A percentile compares a stretch with the other conserved stretches of the same genome.
These are phyloP conservation scores for Oxyura jamaicensis DNA, from an alignment of 2,113 vertebrate genomes.

Conservation along the genomic window DNA sequence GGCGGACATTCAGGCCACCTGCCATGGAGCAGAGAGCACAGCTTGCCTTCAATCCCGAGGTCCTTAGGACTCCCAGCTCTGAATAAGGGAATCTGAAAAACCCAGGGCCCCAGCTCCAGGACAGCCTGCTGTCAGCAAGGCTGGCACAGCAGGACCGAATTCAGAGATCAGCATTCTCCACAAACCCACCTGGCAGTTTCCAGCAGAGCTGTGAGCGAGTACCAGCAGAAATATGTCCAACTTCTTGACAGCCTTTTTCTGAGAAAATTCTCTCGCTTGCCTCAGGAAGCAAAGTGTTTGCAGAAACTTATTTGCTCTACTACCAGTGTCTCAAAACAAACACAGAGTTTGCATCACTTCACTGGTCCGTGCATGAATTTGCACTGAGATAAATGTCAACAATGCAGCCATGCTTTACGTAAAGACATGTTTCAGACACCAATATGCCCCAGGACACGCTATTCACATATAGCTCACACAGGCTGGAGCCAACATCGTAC, in stretches of 20 bases:
- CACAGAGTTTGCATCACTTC: background rate
- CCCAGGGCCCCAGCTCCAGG: fast-evolving
- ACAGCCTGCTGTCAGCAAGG: background rate
- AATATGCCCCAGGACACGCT: background rate
- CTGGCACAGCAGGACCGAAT: background rate
- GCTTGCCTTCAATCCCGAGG: background rate
- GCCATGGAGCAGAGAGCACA: background rate
- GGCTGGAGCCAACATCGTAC: background rate
- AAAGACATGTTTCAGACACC: background rate
- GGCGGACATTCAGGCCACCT: background rate
- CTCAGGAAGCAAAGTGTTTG: background rate
- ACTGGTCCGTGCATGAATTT: background rate
- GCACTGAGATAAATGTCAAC: background rate
- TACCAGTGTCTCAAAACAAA: background rate
- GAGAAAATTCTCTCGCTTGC: background rate
- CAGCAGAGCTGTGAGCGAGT: background rate
- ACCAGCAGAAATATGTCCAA: background rate
- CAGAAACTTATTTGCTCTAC: background rate
- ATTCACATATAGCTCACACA: background rate
- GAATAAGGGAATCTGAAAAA: background rate
- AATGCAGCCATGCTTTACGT: background rate
- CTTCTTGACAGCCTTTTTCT: background rate
- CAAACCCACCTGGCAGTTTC: background rate
- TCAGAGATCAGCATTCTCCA: background rate
- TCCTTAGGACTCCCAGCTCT: background rate